These are phyloP conservation scores for Trachemys scripta DNA, from an alignment of 2,113 vertebrate species.

Conservation along the genomic window DNA sequence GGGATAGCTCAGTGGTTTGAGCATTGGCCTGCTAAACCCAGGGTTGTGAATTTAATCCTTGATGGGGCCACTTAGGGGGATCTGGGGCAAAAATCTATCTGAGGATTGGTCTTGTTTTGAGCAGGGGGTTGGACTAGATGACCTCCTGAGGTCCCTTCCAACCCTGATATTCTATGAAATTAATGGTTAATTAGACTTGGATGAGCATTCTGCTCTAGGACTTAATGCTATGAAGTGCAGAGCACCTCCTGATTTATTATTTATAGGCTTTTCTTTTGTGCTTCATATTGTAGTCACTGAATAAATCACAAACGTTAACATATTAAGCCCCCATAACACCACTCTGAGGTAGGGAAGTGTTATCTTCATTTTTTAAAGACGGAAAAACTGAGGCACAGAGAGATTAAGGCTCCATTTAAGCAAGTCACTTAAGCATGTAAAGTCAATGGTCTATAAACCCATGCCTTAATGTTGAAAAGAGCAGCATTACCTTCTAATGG, in stretches of 20 bases:
- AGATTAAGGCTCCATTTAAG: background rate
- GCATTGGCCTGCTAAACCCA: no score
- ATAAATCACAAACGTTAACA: rapidly evolving
- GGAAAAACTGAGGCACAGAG: background rate
- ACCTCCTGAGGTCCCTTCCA: no score
- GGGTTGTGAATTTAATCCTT: no score
- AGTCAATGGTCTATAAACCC: background rate
- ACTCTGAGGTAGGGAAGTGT: background rate
- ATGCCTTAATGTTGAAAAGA: background rate
- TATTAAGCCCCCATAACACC: background rate
- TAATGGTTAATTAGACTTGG: background rate
- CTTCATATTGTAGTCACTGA: background rate
- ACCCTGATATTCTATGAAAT: background rate
- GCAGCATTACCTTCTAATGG: background rate
- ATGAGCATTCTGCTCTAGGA: background rate
- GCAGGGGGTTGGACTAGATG: no score
- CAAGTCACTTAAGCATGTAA: background rate
- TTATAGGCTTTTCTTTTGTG: background rate
- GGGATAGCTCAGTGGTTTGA: no score
- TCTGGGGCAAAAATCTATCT: no score
- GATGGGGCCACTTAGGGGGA: no score
- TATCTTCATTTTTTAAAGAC: background rate
- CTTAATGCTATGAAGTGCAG: background rate
- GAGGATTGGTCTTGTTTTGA: no score
- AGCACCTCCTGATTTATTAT: background rate